Base-by-base conservation (phyloP, 2,113 vertebrate genomes). In the Odontesthes bonariensis region DNA sequence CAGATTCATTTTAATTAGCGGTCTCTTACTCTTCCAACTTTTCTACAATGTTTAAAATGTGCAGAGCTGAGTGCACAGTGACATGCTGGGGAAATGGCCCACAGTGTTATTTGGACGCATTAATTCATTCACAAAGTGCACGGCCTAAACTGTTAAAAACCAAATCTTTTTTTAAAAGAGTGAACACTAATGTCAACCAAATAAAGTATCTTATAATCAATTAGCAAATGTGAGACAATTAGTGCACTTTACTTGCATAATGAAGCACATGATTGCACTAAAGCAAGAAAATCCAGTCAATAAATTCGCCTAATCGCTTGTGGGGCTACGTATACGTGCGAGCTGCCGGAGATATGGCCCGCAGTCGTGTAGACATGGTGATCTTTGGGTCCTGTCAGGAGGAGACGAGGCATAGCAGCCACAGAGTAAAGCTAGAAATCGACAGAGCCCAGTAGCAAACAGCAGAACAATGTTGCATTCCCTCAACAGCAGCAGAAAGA, bases 1-100 rank as follows among this genome's bases (percentile, higher is more conserved):
- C 53, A 77, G 80, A 93, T 87, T 91, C 84, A 73, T 91, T 92
- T 92, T 92, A 94, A 94, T 93, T 93, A 91, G 88, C 75, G 84
- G 89, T 86, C 64, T 80, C 80, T 80, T 75, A 78, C 76, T 74
- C 53, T 79, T 69, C 68, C 16, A 40, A 67, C 73, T 85, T 75
- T 73, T 81, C 76, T 42, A 70, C 83, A 59, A 68, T 70, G 70
- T 55, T 60, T 79, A 60, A 46, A 75, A 80, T 79, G 35, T 79
- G 64, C 80, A 51, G 33, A 77, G 74, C 57, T 32, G 62, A 62
- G 76, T 61, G 73, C 65, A 44, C 61, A 47, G 74, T 55, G 79
- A 70, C 75, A 54, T 56, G 42, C 35, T 4, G 11, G 40, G 62
- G 60, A 74, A 83, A 54, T 52, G 72, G 82, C 80, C 60, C 83